Evolutionary conservation across 2,113 vertebrate genomes (phyloP).

Genomic region (Notothenia rossii): DNA sequence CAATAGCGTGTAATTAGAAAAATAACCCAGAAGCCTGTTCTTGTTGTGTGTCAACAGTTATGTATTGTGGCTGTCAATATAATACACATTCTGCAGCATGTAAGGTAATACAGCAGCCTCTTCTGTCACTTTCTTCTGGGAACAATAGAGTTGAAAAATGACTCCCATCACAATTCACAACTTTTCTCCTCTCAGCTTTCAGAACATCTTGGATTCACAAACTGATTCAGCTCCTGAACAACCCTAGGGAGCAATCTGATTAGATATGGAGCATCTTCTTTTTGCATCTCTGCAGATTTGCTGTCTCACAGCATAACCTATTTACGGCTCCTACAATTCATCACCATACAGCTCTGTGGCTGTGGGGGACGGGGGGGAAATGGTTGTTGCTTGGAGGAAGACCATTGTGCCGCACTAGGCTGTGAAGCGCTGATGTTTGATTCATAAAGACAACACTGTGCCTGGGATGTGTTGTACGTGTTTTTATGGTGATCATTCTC

Average conservation of each 20-base stretch:
- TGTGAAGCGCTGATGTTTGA: conserved; percentile 3
- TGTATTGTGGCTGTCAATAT: conserved; percentile 23
- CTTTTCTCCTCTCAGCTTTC: conserved; percentile 25
- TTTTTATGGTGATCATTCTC: background rate
- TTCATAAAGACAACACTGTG: conserved; percentile 1
- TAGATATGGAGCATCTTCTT: conserved; percentile 32
- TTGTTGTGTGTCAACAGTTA: conserved; percentile 41
- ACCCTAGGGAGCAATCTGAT: conserved; percentile 8
- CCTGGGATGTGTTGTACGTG: background rate
- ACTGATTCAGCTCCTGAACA: background rate
- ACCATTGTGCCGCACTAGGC: background rate
- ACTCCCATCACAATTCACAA: conserved; percentile 30
- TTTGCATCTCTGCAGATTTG: conserved; percentile 18
- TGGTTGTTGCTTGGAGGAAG: background rate
- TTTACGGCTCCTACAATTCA: conserved; percentile 19
- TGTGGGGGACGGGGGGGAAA: background rate
- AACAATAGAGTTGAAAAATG: conserved; percentile 56
- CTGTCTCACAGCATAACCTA: conserved; percentile 25
- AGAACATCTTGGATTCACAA: background rate
- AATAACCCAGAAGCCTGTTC: conserved; percentile 9
- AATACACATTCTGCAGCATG: conserved; percentile 20
- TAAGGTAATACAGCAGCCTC: conserved; percentile 46
- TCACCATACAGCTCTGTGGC: background rate
- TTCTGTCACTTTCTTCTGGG: conserved; percentile 19
- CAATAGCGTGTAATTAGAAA: background rate